Percentiles rank a stretch among this genome's conserved stretches.
Evolutionary conservation across 2,888 invertebrate genomes (phyloP).

Genomic region (Agrotis ipsilon): DNA sequence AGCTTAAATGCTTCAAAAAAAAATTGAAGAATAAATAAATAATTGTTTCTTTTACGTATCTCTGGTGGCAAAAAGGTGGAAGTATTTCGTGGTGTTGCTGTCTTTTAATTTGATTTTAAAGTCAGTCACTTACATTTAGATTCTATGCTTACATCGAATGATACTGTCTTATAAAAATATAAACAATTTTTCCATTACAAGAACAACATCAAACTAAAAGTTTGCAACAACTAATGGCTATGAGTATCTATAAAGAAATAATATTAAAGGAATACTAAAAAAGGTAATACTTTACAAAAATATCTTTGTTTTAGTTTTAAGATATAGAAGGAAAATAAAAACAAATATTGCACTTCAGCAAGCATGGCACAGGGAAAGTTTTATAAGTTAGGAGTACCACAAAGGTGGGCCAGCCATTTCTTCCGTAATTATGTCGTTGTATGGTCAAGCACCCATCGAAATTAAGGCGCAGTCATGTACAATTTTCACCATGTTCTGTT

Average conservation of each 20-base stretch:
- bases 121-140: conserved; percentile 29
- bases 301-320: conserved; percentile 65
- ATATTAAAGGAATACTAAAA: conserved; percentile 51
- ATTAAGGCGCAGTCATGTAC: not conserved
- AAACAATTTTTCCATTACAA: conserved; percentile 72
- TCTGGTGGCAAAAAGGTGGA: conserved; percentile 32
- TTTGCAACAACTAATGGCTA: conserved; percentile 59
- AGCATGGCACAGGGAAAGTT: conserved; percentile 77
- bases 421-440: conserved; percentile 58
- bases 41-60: conserved; percentile 36
- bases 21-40: conserved; percentile 41
- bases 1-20: conserved; percentile 34
- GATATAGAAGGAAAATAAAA: conserved; percentile 31
- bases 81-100: conserved; percentile 33
- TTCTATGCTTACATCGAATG: conserved; percentile 70
- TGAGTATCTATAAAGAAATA: conserved; percentile 56
- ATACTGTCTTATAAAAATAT: conserved; percentile 81
- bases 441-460: conserved; percentile 6
- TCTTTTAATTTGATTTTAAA: conserved; percentile 24
- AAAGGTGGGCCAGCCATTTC: conserved; percentile 80
- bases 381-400: conserved; percentile 62
- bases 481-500: conserved; percentile 9
- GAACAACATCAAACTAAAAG: conserved; percentile 61
- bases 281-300: conserved; percentile 60
- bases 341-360: conserved; percentile 65